A percentile compares a stretch with the other conserved stretches of the same genome.
Conservation (phyloP, 2,888 invertebrate genomes). For the Amiota mariae region DNA sequence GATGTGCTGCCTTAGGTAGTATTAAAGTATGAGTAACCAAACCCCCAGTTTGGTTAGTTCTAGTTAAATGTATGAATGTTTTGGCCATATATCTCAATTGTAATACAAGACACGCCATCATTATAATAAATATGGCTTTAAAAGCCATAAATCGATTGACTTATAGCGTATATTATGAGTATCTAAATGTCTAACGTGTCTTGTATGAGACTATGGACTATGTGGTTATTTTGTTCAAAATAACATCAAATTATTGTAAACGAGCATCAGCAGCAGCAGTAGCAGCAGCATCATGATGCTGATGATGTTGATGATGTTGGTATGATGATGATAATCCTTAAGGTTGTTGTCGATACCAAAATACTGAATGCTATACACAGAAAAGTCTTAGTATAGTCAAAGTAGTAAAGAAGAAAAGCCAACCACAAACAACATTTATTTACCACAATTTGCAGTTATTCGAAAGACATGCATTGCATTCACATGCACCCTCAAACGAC, state of each 20-base stretch:
- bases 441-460: conserved; percentile 31
- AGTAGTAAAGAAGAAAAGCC: conserved; percentile 13
- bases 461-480: background rate
- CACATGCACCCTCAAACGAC: conserved; percentile 5
- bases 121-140: conserved; percentile 22
- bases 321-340: background rate
- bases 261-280: background rate
- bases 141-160: conserved; percentile 25
- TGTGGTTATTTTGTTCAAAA: background rate
- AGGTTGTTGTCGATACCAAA: no score
- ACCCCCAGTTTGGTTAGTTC: no score
- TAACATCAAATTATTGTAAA: conserved; percentile 24
- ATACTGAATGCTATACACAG: background rate
- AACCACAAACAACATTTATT: conserved; percentile 29
- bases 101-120: conserved; percentile 1
- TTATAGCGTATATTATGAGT: conserved; percentile 23
- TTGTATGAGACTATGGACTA: background rate
- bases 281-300: background rate
- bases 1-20: no score
- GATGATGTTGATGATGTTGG: background rate
- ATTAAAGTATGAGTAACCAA: no score
- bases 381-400: conserved; percentile 4
- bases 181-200: background rate
- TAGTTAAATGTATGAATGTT: background rate
- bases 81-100: background rate